Percentiles rank a stretch among this genome's conserved stretches.
Conservation (phyloP, 1,140 invertebrate species). For the Ylistrum balloti region DNA sequence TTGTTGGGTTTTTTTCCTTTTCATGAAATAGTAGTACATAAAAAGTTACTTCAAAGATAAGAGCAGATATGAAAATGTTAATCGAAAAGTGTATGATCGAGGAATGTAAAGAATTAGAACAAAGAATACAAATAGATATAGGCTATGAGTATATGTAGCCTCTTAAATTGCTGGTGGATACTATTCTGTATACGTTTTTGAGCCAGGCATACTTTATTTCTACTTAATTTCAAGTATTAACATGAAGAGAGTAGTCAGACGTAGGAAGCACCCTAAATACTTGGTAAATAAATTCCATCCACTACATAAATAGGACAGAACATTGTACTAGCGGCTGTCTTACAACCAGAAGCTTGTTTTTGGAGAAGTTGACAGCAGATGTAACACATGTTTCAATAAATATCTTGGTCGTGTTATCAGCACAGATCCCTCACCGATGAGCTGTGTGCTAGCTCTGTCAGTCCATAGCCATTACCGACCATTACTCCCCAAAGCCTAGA, state of each 20-base stretch:
- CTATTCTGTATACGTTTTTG: background rate
- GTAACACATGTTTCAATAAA: slow-evolving; percentile 40
- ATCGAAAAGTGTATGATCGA: too few species aligned
- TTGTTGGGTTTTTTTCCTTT: too few species aligned
- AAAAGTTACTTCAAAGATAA: too few species aligned
- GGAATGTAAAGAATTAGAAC: background rate
- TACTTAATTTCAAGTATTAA: slow-evolving; percentile 1
- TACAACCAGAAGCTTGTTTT: slow-evolving; percentile 25
- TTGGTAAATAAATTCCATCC: background rate
- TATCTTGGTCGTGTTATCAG: slow-evolving; percentile 33
- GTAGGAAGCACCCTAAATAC: background rate
- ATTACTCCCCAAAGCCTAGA: slow-evolving; percentile 33
- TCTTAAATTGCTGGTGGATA: background rate
- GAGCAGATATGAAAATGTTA: too few species aligned
- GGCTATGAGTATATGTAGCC: too few species aligned
- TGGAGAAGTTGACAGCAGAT: slow-evolving; percentile 38
- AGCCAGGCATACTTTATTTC: background rate
- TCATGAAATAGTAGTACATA: too few species aligned
- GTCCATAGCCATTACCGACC: background rate
- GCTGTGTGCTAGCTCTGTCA: slow-evolving; percentile 37
- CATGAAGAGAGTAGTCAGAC: background rate
- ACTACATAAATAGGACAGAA: slow-evolving; percentile 4
- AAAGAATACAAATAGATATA: background rate
- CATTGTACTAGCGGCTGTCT: slow-evolving; percentile 12
- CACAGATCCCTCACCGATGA: background rate